Base-by-base conservation (phyloP, 2,888 invertebrate species). In the Coleophora flavipennella region DNA sequence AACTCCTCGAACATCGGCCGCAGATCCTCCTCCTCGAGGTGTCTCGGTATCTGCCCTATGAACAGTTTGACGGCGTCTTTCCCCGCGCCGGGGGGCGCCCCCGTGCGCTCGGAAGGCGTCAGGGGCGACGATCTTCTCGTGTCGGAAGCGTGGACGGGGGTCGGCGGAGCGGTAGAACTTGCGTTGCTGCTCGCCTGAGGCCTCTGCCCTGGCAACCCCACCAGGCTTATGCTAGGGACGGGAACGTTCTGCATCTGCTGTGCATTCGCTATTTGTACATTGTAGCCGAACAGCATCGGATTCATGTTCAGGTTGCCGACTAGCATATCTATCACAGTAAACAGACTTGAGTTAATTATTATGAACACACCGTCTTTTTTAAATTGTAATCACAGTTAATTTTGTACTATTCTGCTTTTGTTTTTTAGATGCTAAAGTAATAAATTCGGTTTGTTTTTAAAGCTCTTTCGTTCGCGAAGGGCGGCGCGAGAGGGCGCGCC, bases 1-100 rank as follows among this genome's bases (percentile, higher is more conserved):
- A 94, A 96, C 75, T 94, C 92, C 74, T 96, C 95, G 72, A 96
- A 95, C 88, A 96, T 91, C 28, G 95, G 95, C 38, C 95, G 86
- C 25, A 96, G 86, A 62, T 95, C 93, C 41, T 92, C 92, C 67
- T 96, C 96, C 64, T 94, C 94, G 42, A 96, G 78, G 68, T 95
- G 94, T 41, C 96, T 85, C 13, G 96, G 96, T 53, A 97, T 97
- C 79, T 97, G 95, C 12, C 96, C 96, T 40, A 97, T 93, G 77
- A 96, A 96, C 43, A 96, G 87, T 76, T 96, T 96, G 50, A 96
- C 88, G 39, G 89, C 89, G 48, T 86, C 88, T 48, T 85, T 85
- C 33, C 84, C 73, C 42, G 85, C 73, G 39, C 79, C 74, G 4
- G 81, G 81, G 1, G 84, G 84, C n/a, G 86, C 67, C 31, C 78